A percentile compares a stretch with the other conserved stretches of the same genome.
Conservation (phyloP, 2,797 vertebrate genomes). For the Gobionotothen gibberifrons region DNA sequence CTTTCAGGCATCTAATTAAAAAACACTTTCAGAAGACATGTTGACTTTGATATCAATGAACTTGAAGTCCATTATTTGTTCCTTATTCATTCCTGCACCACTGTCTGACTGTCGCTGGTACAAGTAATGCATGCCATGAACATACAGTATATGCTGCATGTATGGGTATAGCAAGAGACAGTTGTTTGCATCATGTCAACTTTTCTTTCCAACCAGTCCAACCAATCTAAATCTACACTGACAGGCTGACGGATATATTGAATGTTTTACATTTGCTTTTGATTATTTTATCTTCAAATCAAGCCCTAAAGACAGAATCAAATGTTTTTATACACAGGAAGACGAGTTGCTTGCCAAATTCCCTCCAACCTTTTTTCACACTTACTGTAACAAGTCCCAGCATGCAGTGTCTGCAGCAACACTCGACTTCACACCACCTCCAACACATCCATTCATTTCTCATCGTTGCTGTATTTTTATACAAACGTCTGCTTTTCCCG, state of each 20-base stretch:
- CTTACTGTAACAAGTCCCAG: conserved; percentile 48
- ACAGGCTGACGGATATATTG: conserved; percentile 32
- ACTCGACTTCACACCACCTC: conserved; percentile 2
- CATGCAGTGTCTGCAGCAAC: conserved; percentile 21
- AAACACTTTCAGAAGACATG: too few relatives aligned
- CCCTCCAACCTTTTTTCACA: conserved; percentile 24
- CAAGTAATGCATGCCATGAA: background rate
- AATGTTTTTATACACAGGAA: conserved; percentile 30
- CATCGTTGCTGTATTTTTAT: background rate
- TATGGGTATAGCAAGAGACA: background rate
- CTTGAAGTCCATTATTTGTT: too few relatives aligned
- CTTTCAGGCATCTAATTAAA: too few relatives aligned
- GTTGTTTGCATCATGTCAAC: conserved; percentile 4
- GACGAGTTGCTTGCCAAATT: conserved; percentile 37
- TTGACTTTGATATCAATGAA: too few relatives aligned
- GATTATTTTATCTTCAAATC: conserved; percentile 34
- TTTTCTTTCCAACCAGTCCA: conserved; percentile 7
- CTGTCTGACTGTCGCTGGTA: background rate
- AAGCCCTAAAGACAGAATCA: conserved; percentile 34
- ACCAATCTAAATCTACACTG: background rate
- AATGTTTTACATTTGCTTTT: conserved; percentile 36
- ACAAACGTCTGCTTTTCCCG: background rate
- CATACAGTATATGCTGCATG: background rate
- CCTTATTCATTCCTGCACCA: too few relatives aligned
- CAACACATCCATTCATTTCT: background rate